Evolutionary conservation across 1,140 invertebrate genomes (phyloP).

Genomic region (Aplysia californica): DNA sequence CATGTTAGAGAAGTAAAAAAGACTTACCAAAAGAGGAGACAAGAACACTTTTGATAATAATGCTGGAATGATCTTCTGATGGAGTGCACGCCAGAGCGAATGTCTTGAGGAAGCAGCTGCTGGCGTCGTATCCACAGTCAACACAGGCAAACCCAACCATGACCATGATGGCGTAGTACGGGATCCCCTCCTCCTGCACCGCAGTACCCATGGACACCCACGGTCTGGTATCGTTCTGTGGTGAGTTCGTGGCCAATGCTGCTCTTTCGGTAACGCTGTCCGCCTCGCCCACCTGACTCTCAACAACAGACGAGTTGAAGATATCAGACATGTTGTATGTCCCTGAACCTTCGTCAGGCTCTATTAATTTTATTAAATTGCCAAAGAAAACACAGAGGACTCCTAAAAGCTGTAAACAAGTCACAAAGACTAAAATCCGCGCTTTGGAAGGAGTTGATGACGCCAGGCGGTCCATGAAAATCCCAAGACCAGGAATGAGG

Average conservation of each 20-base stretch:
- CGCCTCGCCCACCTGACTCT: too few species aligned
- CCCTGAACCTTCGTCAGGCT: too few species aligned
- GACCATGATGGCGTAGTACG: not conserved
- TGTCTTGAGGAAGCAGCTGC: constrained; percentile 13
- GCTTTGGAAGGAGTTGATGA: constrained; percentile 8
- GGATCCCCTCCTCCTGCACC: not conserved
- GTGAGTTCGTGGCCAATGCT: too few species aligned
- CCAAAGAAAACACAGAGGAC: not conserved
- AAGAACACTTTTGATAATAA: too few species aligned
- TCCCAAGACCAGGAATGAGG: constrained; percentile 21
- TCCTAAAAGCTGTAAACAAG: not conserved
- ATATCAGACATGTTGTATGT: too few species aligned
- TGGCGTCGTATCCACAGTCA: constrained; percentile 16
- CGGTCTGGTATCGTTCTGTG: too few species aligned
- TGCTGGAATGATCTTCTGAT: too few species aligned
- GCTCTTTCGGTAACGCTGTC: too few species aligned
- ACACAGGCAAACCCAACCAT: constrained; percentile 4
- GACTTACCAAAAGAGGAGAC: too few species aligned
- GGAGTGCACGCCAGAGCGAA: constrained; percentile 3
- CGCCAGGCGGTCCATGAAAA: constrained; percentile 26
- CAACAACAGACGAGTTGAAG: too few species aligned
- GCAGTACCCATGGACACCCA: too few species aligned
- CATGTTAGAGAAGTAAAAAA: too few species aligned
- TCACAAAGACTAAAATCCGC: not conserved
- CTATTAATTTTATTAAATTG: constrained; percentile 11